Percentiles rank a stretch among this genome's conserved stretches.
phyloP scores from a whole-genome alignment of 2,113 vertebrate species.

The Coregonus clupeaformis region DNA sequence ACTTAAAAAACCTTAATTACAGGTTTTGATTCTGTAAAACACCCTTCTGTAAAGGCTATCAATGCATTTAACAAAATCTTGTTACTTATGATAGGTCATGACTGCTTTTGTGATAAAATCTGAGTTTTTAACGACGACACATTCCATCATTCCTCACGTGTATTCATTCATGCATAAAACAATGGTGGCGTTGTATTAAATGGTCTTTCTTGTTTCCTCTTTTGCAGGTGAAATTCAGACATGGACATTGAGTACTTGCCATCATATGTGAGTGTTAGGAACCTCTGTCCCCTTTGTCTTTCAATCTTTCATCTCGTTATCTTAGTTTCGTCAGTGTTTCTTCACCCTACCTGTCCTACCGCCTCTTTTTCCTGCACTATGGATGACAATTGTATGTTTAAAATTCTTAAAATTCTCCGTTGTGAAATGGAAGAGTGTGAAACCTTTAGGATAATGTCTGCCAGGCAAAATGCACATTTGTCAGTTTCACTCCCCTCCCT shows the following conservation, averaged over 20 bases:
- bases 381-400: not conserved
- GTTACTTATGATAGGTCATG: not conserved
- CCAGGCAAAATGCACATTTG: not conserved
- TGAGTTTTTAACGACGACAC: not conserved
- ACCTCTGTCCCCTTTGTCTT: not conserved
- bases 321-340: too few relatives aligned
- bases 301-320: not conserved
- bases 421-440: not conserved
- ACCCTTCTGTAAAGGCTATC: too few relatives aligned
- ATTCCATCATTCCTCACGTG: not conserved
- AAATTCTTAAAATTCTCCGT: not conserved
- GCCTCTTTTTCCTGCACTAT: not conserved
- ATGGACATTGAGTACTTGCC: conserved; percentile 54
- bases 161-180: not conserved
- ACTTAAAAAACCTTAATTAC: too few relatives aligned
- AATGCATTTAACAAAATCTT: too few relatives aligned
- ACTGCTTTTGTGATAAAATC: not conserved
- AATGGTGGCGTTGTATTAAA: not conserved
- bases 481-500: too few relatives aligned
- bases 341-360: not conserved
- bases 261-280: conserved; percentile 45
- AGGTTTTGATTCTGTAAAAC: too few relatives aligned
- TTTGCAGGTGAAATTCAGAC: conserved; percentile 14
- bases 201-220: not conserved
- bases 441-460: not conserved